Conservation (phyloP, 2,113 vertebrate genomes). For the Sminthopsis crassicaudata region DNA sequence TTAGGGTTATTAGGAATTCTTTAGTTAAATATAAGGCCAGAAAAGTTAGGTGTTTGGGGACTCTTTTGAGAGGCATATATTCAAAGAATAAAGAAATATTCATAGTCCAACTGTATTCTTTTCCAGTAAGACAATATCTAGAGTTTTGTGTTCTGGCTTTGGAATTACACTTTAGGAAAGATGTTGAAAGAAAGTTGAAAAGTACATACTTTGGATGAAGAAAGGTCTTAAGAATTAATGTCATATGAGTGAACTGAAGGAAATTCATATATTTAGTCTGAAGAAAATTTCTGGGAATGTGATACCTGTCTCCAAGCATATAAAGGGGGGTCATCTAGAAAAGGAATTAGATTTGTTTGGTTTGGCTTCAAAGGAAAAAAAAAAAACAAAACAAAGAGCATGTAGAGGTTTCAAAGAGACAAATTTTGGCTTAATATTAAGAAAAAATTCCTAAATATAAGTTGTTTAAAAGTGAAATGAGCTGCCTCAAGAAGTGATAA, state of each 20-base stretch:
- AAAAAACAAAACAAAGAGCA: not conserved
- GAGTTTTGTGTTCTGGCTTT: not conserved
- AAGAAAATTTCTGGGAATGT: not conserved
- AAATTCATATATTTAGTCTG: not conserved
- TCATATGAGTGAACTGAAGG: not conserved
- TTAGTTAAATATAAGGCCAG: not conserved
- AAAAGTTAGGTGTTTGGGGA: not conserved
- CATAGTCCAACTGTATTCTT: not conserved
- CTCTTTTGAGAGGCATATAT: not conserved
- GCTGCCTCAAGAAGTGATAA: not conserved
- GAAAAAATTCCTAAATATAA: not conserved
- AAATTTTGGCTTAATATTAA: not conserved
- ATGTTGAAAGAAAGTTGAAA: not conserved
- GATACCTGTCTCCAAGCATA: too few relatives aligned
- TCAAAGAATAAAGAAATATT: not conserved
- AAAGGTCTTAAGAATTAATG: not conserved
- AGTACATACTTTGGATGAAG: not conserved
- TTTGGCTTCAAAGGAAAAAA: not conserved
- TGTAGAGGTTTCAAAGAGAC: too few relatives aligned
- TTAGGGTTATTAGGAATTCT: not conserved
- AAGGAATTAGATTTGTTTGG: not conserved
- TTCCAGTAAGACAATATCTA: not conserved
- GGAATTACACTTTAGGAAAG: not conserved
- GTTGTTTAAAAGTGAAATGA: not conserved
- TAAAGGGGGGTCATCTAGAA: not conserved